phyloP scores from a whole-genome alignment of 1,140 invertebrate species.

The Drosophila lini region DNA sequence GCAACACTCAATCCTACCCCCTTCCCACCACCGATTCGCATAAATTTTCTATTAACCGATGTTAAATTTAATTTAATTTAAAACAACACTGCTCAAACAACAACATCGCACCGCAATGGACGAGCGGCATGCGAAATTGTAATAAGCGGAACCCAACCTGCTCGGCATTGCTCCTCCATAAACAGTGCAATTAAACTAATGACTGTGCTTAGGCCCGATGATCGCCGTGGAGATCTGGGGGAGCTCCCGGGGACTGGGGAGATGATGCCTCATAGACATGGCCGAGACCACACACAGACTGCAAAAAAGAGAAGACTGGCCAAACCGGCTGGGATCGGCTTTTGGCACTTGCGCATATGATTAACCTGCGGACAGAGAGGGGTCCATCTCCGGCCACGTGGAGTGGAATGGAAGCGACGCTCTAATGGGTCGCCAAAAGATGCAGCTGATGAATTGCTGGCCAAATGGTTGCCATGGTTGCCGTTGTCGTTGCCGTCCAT shows the following conservation, averaged over 20 bases:
- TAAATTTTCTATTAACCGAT: slow-evolving; percentile 76
- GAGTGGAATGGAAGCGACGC: slow-evolving; percentile 63
- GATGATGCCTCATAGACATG: slow-evolving; percentile 51
- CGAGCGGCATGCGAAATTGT: slow-evolving; percentile 65
- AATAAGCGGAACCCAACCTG: slow-evolving; percentile 56
- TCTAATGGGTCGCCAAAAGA: slow-evolving; percentile 81
- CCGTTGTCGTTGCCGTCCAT: slow-evolving; percentile 9
- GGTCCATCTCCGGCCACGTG: slow-evolving; percentile 49
- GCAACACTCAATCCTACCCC: slow-evolving; percentile 1
- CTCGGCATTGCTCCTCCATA: slow-evolving; percentile 53
- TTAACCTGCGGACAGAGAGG: slow-evolving; percentile 44
- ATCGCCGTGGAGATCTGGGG: slow-evolving; percentile 12
- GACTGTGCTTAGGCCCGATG: slow-evolving; percentile 64
- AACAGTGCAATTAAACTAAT: slow-evolving; percentile 83
- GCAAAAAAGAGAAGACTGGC: slow-evolving; percentile 18
- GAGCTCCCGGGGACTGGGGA: neutral
- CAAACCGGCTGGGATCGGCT: slow-evolving; percentile 56
- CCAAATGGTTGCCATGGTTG: slow-evolving; percentile 76
- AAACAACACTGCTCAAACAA: slow-evolving; percentile 64
- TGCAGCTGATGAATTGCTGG: slow-evolving; percentile 67
- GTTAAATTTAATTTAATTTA: slow-evolving; percentile 82
- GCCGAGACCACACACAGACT: slow-evolving; percentile 67
- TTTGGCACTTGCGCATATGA: slow-evolving; percentile 80
- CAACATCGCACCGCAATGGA: slow-evolving; percentile 55
- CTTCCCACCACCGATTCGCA: slow-evolving; percentile 12